Conservation (phyloP, 1,140 invertebrate species). For the Hycleus cichorii region DNA sequence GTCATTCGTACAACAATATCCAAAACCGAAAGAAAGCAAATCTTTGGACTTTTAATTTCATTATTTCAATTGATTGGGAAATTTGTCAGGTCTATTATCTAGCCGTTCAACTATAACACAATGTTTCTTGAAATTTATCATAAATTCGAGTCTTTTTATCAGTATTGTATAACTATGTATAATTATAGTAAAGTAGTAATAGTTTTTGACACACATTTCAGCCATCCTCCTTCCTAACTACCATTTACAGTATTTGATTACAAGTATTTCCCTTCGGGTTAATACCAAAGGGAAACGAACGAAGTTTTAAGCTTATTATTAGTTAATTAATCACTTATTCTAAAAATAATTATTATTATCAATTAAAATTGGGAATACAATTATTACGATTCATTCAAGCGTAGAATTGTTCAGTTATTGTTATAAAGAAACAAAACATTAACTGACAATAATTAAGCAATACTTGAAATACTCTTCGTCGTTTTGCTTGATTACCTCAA, state of each 20-base stretch:
- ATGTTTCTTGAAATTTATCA: too few relatives aligned
- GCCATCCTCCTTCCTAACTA: too few relatives aligned
- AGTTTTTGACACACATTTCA: too few relatives aligned
- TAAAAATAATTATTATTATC: slow-evolving; percentile 20
- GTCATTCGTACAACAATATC: too few relatives aligned
- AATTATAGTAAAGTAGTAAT: too few relatives aligned
- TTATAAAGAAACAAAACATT: slow-evolving; percentile 22
- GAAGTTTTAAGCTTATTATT: slow-evolving; percentile 19
- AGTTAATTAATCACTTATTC: slow-evolving; percentile 13
- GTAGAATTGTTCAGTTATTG: not conserved
- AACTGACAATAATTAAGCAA: slow-evolving; percentile 14
- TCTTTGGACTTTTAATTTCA: too few relatives aligned
- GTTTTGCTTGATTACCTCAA: slow-evolving; percentile 7
- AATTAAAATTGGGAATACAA: slow-evolving; percentile 21
- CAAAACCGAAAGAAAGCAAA: too few relatives aligned
- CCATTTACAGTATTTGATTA: slow-evolving; percentile 3
- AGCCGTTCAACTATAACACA: too few relatives aligned
- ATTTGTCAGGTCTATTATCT: too few relatives aligned
- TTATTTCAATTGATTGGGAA: too few relatives aligned
- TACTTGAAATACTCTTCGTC: slow-evolving; percentile 10
- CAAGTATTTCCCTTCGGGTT: not conserved
- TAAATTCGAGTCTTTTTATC: too few relatives aligned
- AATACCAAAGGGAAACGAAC: not conserved
- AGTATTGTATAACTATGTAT: too few relatives aligned
- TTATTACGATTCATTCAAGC: not conserved